Conservation (phyloP, 2,797 vertebrate genomes). For the Alectoris magna region DNA sequence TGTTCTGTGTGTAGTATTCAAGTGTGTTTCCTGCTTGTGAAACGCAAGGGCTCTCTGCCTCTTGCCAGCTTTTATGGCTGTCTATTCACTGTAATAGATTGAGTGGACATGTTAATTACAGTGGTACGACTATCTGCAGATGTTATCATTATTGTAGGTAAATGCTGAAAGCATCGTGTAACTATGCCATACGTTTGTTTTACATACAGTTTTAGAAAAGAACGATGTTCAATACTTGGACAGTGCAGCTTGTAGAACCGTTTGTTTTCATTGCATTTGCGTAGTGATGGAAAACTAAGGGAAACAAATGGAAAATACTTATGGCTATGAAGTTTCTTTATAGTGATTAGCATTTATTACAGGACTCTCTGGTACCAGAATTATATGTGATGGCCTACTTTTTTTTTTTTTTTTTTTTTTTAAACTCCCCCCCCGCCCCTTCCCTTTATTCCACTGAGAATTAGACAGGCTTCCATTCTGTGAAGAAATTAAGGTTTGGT, state of each 20-base stretch:
- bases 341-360: background rate
- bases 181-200: constrained; percentile 9
- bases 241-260: background rate
- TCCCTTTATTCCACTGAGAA: background rate
- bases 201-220: constrained; percentile 23
- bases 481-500: background rate
- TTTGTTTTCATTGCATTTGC: constrained; percentile 31
- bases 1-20: background rate
- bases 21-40: background rate
- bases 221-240: background rate
- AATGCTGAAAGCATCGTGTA: constrained; percentile 37
- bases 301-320: constrained; percentile 1
- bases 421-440: background rate
- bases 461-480: background rate
- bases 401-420: constrained; percentile 6
- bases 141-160: constrained; percentile 36
- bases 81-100: background rate
- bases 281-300: background rate
- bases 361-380: background rate
- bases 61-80: constrained; percentile 1
- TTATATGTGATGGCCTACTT: background rate
- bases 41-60: background rate
- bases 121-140: constrained; percentile 27
- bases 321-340: background rate
- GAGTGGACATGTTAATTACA: constrained; percentile 48